A percentile compares a stretch with the other conserved stretches of the same genome.
Evolutionary conservation across 2,888 invertebrate genomes (phyloP).

Genomic region (Siphlonurus alternatus): DNA sequence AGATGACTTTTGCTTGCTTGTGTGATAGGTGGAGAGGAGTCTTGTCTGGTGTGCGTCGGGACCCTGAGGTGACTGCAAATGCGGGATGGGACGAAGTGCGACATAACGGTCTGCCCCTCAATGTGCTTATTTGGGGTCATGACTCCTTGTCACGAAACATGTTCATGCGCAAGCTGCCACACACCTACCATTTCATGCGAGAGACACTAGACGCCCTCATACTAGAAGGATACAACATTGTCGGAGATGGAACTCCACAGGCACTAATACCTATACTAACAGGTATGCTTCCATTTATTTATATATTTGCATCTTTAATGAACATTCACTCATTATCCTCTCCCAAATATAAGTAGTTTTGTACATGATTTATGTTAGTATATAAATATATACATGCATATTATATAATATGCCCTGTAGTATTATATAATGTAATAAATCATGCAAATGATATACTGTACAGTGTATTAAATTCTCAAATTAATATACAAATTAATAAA

Average conservation of each 20-base stretch:
- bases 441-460: no score
- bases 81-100: conserved; percentile 33
- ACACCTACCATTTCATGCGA: conserved; percentile 49
- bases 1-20: no score
- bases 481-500: no score
- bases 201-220: conserved; percentile 42
- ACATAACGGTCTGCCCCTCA: conserved; percentile 34
- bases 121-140: conserved; percentile 71
- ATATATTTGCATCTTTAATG: no score
- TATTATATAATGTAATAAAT: no score
- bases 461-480: no score
- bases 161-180: conserved; percentile 60
- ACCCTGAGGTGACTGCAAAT: conserved; percentile 27
- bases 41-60: conserved; percentile 40
- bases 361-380: not conserved
- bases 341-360: not conserved
- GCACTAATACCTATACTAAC: conserved; percentile 77
- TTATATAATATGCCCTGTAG: not conserved
- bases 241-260: conserved; percentile 75
- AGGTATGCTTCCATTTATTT: conserved; percentile 41
- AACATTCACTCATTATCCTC: not conserved
- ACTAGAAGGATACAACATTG: conserved; percentile 62
- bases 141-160: conserved; percentile 77
- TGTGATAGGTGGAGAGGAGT: conserved; percentile 44
- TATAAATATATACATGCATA: not conserved